Base-by-base conservation (phyloP, 1,140 invertebrate species). In the Drosophila arawakana region DNA sequence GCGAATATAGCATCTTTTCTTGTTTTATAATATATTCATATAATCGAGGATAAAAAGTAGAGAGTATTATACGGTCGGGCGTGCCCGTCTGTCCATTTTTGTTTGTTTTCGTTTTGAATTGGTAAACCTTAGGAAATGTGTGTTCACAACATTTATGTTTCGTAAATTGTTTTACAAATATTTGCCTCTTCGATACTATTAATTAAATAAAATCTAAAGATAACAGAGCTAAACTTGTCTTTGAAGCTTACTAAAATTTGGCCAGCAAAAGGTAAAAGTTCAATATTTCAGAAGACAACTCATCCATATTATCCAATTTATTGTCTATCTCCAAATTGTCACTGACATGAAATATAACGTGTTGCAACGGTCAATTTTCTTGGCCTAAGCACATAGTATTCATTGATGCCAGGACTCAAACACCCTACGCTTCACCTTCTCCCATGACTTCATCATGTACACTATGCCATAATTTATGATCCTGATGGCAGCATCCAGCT, bases 401-500 rank as follows among this genome's bases (percentile, higher is more conserved):
- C 25, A 30, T 30, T 5, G 25, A 30, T 30, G 54, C 46, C 3
- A 25, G 8, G 46, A 7, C 25, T 30, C 6, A 30, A 30, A 25
- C 57, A 5, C 30, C 58, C 61, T 41, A 39, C 58, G 15, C 43
- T 62, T 44, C 47, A 59, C 70, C 54, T 73, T 30, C 39, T 44
- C 43, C 59, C 44, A 47, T 62, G 70, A 75, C 71, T 70, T 67
- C 49, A 72, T 63, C 74, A 47, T 44, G 41, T 60, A 7, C 44
- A 46, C 79, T 81, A 60, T 69, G 73, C 46, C 50, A 55, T 79
- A 76, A 79, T 79, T 79, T 78, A 78, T 62, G 57, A 55, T 13
- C n/a, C 37, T 30, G 55, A 43, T 58, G 6, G 25, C 49, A 11
- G 11, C 7, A 11, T 37, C 25, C 37, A 11, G 30, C 37, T 34